Conservation (phyloP, 2,113 vertebrate genomes). For the Pseudopipra pipra region DNA sequence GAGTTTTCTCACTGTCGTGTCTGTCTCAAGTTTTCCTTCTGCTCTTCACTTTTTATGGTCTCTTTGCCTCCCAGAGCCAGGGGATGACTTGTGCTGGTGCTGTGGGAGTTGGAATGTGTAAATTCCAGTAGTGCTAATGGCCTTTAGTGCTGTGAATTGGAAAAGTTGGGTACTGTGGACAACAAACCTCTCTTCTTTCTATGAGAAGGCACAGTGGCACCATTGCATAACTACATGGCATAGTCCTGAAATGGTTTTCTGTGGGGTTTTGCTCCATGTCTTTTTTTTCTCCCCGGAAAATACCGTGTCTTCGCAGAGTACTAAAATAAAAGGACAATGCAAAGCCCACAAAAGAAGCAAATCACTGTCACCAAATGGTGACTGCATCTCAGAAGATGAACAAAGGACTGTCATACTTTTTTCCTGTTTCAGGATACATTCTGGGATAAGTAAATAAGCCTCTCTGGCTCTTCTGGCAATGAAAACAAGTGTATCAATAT, state of each 20-base stretch:
- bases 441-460: background rate
- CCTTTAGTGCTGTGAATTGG: background rate
- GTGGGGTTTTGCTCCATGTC: background rate
- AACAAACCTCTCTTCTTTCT: background rate
- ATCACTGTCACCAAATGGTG: background rate
- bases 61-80: background rate
- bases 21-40: background rate
- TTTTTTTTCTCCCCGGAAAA: background rate
- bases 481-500: background rate
- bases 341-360: background rate
- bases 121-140: background rate
- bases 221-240: background rate
- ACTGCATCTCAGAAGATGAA: background rate
- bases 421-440: background rate
- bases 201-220: background rate
- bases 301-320: too few species aligned
- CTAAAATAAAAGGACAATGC: too few species aligned
- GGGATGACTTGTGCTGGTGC: background rate
- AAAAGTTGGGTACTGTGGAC: background rate
- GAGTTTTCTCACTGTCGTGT: background rate
- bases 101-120: background rate
- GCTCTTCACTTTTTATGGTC: background rate
- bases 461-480: background rate
- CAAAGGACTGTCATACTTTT: background rate
- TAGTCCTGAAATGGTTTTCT: background rate